Conservation (phyloP, 1,140 invertebrate genomes). For the Globodera ellingtonae region DNA sequence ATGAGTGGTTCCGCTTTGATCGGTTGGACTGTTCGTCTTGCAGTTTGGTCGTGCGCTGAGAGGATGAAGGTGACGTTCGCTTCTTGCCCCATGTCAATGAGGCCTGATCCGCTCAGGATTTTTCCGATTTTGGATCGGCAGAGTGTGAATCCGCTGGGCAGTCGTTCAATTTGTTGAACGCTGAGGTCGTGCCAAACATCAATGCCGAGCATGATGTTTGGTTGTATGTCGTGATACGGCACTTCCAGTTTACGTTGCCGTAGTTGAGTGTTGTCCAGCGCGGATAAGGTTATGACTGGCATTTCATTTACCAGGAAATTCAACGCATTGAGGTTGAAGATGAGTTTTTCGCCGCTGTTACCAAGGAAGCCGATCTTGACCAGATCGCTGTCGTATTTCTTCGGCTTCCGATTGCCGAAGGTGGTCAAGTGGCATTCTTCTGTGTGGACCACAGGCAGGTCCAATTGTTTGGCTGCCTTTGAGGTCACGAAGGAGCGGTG, state of each 20-base stretch:
- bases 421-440: constrained; percentile 1
- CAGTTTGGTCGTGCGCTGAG: too few species aligned
- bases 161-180: neutral
- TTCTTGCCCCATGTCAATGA: neutral
- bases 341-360: neutral
- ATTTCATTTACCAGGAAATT: neutral
- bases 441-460: neutral
- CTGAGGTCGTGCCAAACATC: neutral
- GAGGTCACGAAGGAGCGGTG: neutral
- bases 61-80: too few species aligned
- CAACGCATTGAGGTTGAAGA: neutral
- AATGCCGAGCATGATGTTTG: constrained; percentile 3
- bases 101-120: constrained; percentile 4
- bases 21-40: too few species aligned
- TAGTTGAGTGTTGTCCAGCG: neutral
- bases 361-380: neutral
- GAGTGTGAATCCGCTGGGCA: constrained; percentile 3
- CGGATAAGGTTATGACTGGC: neutral
- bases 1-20: too few species aligned
- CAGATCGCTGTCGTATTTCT: constrained; percentile 5
- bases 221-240: neutral
- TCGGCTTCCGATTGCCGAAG: too few species aligned
- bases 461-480: neutral
- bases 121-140: neutral
- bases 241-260: neutral